Percentiles rank a stretch among this genome's conserved stretches.
phyloP scores from a whole-genome alignment of 2,113 vertebrate species.

The Cyphotilapia sp. region DNA sequence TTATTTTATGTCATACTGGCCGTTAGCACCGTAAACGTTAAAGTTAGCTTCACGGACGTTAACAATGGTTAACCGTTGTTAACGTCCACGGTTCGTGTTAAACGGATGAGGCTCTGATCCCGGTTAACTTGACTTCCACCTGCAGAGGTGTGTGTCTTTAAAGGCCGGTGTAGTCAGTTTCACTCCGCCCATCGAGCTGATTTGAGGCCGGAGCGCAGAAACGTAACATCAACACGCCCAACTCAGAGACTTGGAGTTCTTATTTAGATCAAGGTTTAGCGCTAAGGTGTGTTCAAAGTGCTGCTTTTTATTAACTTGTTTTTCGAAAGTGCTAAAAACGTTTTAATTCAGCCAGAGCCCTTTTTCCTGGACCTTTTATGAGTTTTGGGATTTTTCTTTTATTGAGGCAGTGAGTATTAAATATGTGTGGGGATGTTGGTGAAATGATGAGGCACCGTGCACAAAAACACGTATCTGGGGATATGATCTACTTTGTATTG shows the following conservation, averaged over 20 bases:
- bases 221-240: not conserved
- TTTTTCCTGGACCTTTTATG: not conserved
- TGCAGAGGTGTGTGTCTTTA: not conserved
- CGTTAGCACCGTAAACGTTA: not conserved
- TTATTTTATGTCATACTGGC: accelerated
- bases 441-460: not conserved
- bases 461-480: accelerated
- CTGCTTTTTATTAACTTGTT: not conserved
- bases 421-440: not conserved
- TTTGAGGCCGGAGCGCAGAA: not conserved
- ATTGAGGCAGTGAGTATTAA: not conserved
- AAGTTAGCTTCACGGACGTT: not conserved
- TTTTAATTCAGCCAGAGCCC: not conserved
- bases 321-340: not conserved
- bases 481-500: not conserved
- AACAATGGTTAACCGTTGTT: not conserved
- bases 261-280: not conserved
- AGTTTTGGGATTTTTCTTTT: not conserved
- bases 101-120: not conserved
- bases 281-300: not conserved
- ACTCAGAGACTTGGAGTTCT: accelerated
- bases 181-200: not conserved
- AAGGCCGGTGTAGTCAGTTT: not conserved
- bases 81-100: not conserved
- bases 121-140: not conserved